These are phyloP conservation scores for Trichonephila clavipes DNA, from an alignment of 1,140 invertebrate species.

Conservation along the genomic window DNA sequence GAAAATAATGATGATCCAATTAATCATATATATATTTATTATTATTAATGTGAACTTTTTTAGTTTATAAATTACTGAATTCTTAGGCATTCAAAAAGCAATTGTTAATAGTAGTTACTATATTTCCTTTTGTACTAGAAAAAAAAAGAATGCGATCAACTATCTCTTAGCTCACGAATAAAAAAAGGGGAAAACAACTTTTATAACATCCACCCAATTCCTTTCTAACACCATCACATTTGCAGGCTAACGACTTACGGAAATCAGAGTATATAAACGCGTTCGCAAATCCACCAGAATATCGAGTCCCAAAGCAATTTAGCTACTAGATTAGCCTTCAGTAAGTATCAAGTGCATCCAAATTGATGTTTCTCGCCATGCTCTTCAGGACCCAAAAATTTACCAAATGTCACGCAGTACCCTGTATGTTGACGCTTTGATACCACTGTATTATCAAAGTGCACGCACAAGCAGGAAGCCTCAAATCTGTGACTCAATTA, in stretches of 20 bases:
- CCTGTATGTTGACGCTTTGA: background rate
- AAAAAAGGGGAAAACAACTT: background rate
- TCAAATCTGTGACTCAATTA: constrained; percentile 72
- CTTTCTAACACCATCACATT: background rate
- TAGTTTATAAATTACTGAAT: too few species aligned
- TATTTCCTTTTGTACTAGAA: too few species aligned
- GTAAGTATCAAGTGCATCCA: background rate
- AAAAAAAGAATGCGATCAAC: too few species aligned
- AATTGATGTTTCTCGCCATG: background rate
- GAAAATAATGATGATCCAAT: too few species aligned
- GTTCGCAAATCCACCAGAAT: constrained; percentile 19
- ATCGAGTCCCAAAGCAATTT: constrained; percentile 32
- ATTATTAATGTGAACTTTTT: too few species aligned
- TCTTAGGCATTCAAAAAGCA: too few species aligned
- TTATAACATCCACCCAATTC: background rate
- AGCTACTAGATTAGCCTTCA: constrained; percentile 44
- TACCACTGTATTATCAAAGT: constrained; percentile 52
- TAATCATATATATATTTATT: too few species aligned
- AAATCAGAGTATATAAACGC: constrained; percentile 36
- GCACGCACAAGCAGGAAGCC: constrained; percentile 68
- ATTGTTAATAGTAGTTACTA: too few species aligned
- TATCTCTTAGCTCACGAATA: too few species aligned
- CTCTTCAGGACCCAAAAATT: constrained; percentile 30
- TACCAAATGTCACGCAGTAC: constrained; percentile 36
- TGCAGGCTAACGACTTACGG: constrained; percentile 53